These are phyloP conservation scores for Lathronympha strigana DNA, from an alignment of 2,888 invertebrate species.

Conservation along the genomic window DNA sequence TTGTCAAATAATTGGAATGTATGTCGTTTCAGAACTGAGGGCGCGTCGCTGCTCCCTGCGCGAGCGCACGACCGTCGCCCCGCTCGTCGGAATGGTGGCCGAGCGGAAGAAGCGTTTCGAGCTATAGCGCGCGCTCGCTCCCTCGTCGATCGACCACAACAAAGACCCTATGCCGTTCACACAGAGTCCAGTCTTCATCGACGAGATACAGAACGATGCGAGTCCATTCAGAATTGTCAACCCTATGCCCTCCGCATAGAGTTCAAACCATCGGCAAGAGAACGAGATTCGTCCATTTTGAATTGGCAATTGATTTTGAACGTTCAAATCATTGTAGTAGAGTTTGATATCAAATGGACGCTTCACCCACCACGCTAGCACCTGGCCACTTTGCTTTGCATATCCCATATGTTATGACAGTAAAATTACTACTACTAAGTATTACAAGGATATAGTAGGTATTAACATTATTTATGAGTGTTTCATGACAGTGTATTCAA, in stretches of 20 bases:
- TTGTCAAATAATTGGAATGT: too few relatives aligned
- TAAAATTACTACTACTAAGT: constrained; percentile 20
- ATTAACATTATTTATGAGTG: constrained; percentile 42
- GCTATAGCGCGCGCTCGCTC: constrained; percentile 52
- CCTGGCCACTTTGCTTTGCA: constrained; percentile 70
- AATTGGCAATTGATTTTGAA: neutral
- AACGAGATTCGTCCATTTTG: neutral
- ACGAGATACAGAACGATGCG: neutral
- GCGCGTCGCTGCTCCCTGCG: constrained; percentile 71
- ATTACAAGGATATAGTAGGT: constrained; percentile 26
- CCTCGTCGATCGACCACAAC: neutral
- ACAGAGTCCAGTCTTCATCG: constrained; percentile 4
- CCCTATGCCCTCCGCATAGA: neutral
- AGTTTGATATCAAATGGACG: constrained; percentile 8
- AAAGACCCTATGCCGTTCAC: constrained; percentile 2
- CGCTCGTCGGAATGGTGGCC: constrained; percentile 89
- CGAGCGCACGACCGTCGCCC: constrained; percentile 73
- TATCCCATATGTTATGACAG: constrained; percentile 19
- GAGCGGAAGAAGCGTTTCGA: constrained; percentile 89
- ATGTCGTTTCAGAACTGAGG: constrained; percentile 74
- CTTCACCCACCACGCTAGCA: constrained; percentile 75
- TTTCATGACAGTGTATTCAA: constrained; percentile 40
- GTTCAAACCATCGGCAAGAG: neutral
- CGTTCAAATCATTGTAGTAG: constrained; percentile 4
- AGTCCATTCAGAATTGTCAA: too few relatives aligned